phyloP scores from a whole-genome alignment of 2,113 vertebrate species.

The Dasyornis broadbenti region DNA sequence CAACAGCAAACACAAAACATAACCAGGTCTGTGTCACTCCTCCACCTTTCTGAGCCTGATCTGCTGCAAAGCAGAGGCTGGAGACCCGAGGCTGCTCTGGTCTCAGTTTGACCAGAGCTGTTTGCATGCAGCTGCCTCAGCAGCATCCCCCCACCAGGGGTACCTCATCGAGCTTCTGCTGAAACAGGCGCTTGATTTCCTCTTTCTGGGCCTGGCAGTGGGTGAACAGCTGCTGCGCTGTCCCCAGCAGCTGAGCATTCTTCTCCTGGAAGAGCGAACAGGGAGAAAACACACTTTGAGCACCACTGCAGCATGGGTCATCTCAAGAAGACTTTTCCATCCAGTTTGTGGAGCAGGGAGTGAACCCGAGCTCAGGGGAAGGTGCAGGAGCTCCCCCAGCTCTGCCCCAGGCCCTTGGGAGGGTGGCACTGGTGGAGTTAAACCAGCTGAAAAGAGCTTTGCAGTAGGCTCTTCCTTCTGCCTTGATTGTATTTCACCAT shows the following conservation, averaged over 20 bases:
- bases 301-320: not conserved
- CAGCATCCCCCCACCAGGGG: not conserved
- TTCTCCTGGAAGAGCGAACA: constrained; percentile 76
- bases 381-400: not conserved
- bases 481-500: too few relatives aligned
- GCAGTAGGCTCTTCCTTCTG: not conserved
- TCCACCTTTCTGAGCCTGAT: not conserved
- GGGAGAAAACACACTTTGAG: not conserved
- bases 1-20: not conserved
- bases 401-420: not conserved
- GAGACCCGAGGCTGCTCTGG: not conserved
- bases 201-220: constrained; percentile 93
- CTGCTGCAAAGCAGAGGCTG: not conserved
- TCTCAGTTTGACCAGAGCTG: not conserved
- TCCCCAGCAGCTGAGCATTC: constrained; percentile 85
- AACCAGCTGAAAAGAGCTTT: not conserved
- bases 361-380: not conserved
- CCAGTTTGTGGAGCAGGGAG: not conserved
- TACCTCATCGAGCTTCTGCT: constrained; percentile 96
- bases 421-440: not conserved
- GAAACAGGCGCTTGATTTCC: constrained; percentile 89
- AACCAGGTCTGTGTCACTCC: too few relatives aligned
- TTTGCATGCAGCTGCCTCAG: not conserved
- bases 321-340: rapidly evolving
- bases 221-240: constrained; percentile 87